Evolutionary conservation across 2,888 invertebrate genomes (phyloP).

Genomic region (Tetanocera ferruginea): DNA sequence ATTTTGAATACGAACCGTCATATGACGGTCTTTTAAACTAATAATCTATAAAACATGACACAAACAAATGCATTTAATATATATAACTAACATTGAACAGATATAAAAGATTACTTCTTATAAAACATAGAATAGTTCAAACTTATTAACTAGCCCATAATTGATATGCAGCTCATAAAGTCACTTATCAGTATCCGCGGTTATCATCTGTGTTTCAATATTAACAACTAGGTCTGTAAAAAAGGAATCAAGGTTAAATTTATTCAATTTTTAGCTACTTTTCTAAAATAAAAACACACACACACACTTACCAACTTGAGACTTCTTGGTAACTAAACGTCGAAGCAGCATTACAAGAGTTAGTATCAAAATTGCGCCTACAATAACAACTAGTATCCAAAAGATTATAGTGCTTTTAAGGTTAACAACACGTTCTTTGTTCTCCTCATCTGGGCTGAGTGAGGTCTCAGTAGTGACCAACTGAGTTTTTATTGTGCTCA

Average conservation of each 20-base stretch:
- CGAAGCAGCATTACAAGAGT: not conserved
- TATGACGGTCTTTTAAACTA: too few species aligned
- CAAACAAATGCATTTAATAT: too few species aligned
- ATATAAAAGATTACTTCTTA: too few species aligned
- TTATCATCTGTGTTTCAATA: not conserved
- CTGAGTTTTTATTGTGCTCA: too few species aligned
- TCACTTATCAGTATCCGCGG: too few species aligned
- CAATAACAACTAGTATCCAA: not conserved
- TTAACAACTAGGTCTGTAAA: not conserved
- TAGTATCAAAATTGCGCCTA: not conserved
- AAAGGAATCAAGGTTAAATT: not conserved
- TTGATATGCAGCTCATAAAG: too few species aligned
- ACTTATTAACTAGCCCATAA: too few species aligned
- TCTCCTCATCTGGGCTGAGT: not conserved
- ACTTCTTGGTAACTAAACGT: not conserved
- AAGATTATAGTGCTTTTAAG: not conserved
- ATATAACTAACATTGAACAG: too few species aligned
- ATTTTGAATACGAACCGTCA: too few species aligned
- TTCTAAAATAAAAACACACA: not conserved
- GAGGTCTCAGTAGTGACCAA: not conserved
- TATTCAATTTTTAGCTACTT: not conserved
- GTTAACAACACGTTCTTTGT: not conserved
- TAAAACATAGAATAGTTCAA: too few species aligned
- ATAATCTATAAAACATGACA: too few species aligned
- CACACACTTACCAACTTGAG: not conserved